Percentiles rank a stretch among this genome's conserved stretches.
phyloP scores from a whole-genome alignment of 2,113 vertebrate species.

The Thamnophis sirtalis region DNA sequence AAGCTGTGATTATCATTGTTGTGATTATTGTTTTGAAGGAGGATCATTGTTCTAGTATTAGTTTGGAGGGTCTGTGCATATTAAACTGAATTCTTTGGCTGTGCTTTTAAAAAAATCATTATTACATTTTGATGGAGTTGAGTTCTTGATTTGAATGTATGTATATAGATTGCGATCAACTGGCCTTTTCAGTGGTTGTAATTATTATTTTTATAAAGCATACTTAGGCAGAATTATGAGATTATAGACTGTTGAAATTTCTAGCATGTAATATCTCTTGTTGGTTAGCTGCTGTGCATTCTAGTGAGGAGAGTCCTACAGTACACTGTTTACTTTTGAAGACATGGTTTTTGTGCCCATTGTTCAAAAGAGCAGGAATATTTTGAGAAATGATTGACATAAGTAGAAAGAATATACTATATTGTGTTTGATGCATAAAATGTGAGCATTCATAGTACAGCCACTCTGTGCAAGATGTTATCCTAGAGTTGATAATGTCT shows the following conservation, averaged over 20 bases:
- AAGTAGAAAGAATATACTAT: background rate
- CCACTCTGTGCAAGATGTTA: background rate
- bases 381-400: background rate
- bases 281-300: background rate
- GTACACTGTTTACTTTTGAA: background rate
- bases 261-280: background rate
- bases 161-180: background rate
- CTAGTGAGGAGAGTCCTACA: background rate
- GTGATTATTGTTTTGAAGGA: background rate
- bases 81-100: background rate
- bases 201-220: background rate
- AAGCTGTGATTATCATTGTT: no score
- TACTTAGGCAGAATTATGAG: background rate
- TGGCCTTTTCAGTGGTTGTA: background rate
- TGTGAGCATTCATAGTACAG: background rate
- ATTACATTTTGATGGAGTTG: background rate
- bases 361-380: background rate
- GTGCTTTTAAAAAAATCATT: background rate
- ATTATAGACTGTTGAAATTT: background rate
- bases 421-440: background rate
- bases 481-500: background rate
- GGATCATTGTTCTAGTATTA: background rate
- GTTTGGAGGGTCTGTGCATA: background rate
- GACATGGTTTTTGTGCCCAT: background rate
- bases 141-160: background rate